phyloP scores from a whole-genome alignment of 2,888 invertebrate species.

The Caenorhabditis uteleia region DNA sequence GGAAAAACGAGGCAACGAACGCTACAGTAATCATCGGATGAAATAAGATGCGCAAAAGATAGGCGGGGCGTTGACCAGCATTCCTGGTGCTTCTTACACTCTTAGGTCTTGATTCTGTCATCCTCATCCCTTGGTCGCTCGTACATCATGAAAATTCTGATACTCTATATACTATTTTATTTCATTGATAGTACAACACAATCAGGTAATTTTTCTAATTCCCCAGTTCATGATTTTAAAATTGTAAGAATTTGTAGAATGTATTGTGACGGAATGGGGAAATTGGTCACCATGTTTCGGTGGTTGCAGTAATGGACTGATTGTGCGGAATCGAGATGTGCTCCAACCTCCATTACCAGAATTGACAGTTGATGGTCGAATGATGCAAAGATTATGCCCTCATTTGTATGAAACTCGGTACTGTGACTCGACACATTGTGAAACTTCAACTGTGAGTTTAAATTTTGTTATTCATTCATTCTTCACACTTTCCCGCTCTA shows the following conservation, averaged over 20 bases:
- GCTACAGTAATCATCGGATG: too few relatives aligned
- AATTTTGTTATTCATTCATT: background rate
- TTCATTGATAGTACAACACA: too few relatives aligned
- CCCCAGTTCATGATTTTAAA: background rate
- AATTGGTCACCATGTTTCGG: conserved; percentile 51
- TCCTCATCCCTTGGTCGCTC: too few relatives aligned
- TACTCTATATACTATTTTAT: too few relatives aligned
- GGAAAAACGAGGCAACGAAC: too few relatives aligned
- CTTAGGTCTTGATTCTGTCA: too few relatives aligned
- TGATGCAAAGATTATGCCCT: conserved; percentile 36
- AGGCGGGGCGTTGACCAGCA: too few relatives aligned
- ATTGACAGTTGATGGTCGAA: conserved; percentile 24
- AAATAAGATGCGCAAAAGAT: too few relatives aligned
- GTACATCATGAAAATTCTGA: too few relatives aligned
- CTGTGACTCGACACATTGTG: conserved; percentile 16
- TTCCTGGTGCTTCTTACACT: too few relatives aligned
- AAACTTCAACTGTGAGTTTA: conserved; percentile 1
- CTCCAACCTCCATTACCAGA: conserved; percentile 47
- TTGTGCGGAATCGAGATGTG: conserved; percentile 50
- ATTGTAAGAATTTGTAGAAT: conserved; percentile 37
- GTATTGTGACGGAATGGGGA: conserved; percentile 48
- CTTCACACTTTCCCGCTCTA: too few relatives aligned
- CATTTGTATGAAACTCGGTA: conserved; percentile 44
- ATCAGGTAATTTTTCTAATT: conserved; percentile 1
- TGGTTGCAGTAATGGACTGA: conserved; percentile 41